A percentile compares a stretch with the other conserved stretches of the same genome.
These are phyloP conservation scores for Zonitis immaculata DNA, from an alignment of 2,888 invertebrate genomes.

Conservation along the genomic window DNA sequence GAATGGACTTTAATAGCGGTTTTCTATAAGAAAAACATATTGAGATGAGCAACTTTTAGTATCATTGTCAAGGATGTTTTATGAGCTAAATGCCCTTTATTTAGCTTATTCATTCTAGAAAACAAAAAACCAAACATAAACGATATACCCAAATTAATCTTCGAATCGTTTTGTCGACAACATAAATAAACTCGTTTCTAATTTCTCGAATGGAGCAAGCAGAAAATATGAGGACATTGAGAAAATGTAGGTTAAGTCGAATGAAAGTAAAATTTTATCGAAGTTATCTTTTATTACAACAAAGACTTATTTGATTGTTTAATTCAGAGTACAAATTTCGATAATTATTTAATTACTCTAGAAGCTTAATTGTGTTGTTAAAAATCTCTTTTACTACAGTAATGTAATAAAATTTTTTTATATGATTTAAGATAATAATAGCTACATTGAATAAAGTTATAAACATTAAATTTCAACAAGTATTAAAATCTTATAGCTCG, in stretches of 20 bases:
- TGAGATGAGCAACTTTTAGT: too few species aligned
- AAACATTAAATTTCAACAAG: too few species aligned
- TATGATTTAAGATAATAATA: too few species aligned
- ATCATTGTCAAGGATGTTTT: constrained; percentile 20
- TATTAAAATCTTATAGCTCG: too few species aligned
- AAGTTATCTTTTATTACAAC: background rate
- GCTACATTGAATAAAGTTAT: too few species aligned
- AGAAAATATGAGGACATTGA: background rate
- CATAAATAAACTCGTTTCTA: too few species aligned
- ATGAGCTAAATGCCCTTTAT: constrained; percentile 19
- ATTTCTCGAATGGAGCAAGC: background rate
- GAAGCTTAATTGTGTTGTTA: background rate
- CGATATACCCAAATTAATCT: constrained; percentile 24
- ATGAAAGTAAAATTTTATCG: background rate
- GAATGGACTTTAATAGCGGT: too few species aligned
- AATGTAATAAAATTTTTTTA: too few species aligned
- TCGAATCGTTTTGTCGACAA: constrained; percentile 6
- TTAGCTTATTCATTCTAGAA: constrained; percentile 8
- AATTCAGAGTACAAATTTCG: background rate
- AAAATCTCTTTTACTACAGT: constrained; percentile 2
- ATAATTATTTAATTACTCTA: constrained; percentile 8
- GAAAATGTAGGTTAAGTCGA: background rate
- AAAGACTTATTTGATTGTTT: background rate
- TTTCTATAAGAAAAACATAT: too few species aligned
- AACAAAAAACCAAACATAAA: background rate